A percentile compares a stretch with the other conserved stretches of the same genome.
Conservation (phyloP, 2,113 vertebrate species). For the Arenaria interpres region DNA sequence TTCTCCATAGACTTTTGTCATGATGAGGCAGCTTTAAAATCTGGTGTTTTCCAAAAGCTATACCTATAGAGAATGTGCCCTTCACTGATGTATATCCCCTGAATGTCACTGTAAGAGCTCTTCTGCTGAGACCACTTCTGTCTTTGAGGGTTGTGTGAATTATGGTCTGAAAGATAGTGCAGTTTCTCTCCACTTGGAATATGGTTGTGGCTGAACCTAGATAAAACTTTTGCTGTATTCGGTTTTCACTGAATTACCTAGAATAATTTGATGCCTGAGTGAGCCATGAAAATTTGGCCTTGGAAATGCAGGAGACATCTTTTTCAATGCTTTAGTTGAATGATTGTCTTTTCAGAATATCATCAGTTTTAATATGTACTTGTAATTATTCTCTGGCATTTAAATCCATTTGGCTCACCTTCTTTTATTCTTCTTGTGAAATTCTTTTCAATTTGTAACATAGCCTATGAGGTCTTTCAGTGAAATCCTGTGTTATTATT, state of each 20-base stretch:
- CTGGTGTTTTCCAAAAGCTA: not conserved
- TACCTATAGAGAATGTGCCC: not conserved
- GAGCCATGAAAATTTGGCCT: not conserved
- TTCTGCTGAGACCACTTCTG: not conserved
- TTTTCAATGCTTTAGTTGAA: not conserved
- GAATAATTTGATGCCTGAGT: not conserved
- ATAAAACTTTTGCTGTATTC: not conserved
- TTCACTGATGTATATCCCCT: not conserved
- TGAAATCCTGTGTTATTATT: not conserved
- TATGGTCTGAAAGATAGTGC: not conserved
- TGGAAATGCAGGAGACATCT: not conserved
- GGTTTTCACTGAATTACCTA: not conserved
- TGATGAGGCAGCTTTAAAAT: not conserved
- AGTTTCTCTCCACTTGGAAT: not conserved
- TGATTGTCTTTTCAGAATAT: accelerated
- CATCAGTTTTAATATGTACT: not conserved
- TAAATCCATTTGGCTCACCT: not conserved
- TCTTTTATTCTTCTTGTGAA: not conserved
- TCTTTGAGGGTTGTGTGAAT: not conserved
- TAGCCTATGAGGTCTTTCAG: not conserved
- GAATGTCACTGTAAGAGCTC: not conserved
- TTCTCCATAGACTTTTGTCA: not conserved
- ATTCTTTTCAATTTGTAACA: not conserved
- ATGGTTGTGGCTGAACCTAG: not conserved
- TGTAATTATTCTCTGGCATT: not conserved